These are phyloP conservation scores for Hypselothyrea guttata DNA, from an alignment of 2,888 invertebrate species.

Conservation along the genomic window DNA sequence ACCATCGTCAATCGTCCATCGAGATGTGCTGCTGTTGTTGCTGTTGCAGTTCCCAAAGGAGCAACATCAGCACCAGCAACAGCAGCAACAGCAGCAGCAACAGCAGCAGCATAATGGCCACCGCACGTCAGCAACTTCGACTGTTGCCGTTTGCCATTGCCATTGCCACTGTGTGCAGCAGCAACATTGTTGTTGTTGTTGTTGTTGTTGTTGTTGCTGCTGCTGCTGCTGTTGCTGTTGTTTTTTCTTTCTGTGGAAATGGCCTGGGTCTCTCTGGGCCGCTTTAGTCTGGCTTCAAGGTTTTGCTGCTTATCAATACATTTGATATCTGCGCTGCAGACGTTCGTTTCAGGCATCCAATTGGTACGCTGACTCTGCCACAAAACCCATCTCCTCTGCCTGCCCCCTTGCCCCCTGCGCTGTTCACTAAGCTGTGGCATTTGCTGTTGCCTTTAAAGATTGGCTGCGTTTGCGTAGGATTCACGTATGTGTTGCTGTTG, in stretches of 20 bases:
- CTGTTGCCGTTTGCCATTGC: slow-evolving; percentile 28
- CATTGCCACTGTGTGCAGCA: slow-evolving; percentile 43
- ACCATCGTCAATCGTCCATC: slow-evolving; percentile 77
- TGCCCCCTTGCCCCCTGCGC: not conserved
- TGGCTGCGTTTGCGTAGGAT: slow-evolving; percentile 75
- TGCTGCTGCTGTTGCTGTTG: slow-evolving; percentile 1
- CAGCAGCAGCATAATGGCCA: slow-evolving; percentile 71
- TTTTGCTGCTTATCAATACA: slow-evolving; percentile 74
- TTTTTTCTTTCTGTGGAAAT: too few species aligned
- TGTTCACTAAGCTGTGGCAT: slow-evolving; percentile 11
- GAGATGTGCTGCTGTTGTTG: slow-evolving; percentile 41
- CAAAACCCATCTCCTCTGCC: slow-evolving; percentile 11
- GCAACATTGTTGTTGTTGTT: slow-evolving; percentile 9
- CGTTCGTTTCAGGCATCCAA: slow-evolving; percentile 65
- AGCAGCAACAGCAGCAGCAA: slow-evolving; percentile 31
- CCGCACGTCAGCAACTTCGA: slow-evolving; percentile 64
- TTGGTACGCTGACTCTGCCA: slow-evolving; percentile 65
- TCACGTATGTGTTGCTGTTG: slow-evolving; percentile 65
- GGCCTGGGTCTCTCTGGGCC: too few species aligned
- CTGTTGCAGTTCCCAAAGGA: slow-evolving; percentile 65
- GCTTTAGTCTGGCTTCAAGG: slow-evolving; percentile 48
- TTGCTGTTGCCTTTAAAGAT: slow-evolving; percentile 54
- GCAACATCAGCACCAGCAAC: slow-evolving; percentile 49
- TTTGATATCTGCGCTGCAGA: slow-evolving; percentile 70
- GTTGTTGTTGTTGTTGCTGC: not conserved